These are phyloP conservation scores for Lagodon rhomboides DNA, from an alignment of 2,797 vertebrate species.

Conservation along the genomic window DNA sequence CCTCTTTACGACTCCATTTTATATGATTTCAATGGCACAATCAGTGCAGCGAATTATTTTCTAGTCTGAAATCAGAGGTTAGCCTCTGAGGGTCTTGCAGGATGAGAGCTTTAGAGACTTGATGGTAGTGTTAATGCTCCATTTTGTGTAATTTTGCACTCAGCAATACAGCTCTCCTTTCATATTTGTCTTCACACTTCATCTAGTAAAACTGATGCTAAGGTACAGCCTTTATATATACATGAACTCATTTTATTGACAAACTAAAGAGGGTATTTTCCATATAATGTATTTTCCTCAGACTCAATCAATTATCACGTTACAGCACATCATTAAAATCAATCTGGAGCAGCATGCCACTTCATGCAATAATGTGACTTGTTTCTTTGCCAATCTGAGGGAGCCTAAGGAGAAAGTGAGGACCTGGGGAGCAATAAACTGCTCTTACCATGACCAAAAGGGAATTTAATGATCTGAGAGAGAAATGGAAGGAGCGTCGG, in stretches of 20 bases:
- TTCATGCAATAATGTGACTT: constrained; percentile 31
- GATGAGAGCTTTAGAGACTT: constrained; percentile 44
- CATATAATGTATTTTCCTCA: background rate
- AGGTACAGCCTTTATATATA: background rate
- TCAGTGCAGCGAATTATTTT: constrained; percentile 29
- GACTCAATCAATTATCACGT: background rate
- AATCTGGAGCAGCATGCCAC: constrained; percentile 11
- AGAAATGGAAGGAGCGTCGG: constrained; percentile 52
- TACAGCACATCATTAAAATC: constrained; percentile 10
- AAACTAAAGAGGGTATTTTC: background rate
- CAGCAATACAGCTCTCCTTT: background rate
- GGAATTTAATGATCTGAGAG: constrained; percentile 71
- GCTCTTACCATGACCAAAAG: constrained; percentile 68
- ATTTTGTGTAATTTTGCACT: constrained; percentile 15
- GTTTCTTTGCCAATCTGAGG: constrained; percentile 37
- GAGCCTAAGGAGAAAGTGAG: constrained; percentile 36
- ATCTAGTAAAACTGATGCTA: background rate
- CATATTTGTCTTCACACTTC: background rate
- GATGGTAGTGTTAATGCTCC: constrained; percentile 22
- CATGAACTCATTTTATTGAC: background rate
- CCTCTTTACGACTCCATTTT: constrained; percentile 13
- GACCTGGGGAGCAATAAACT: constrained; percentile 70
- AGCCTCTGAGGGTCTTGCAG: constrained; percentile 13
- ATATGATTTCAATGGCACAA: constrained; percentile 2
- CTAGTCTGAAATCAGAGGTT: constrained; percentile 38